Evolutionary conservation across 2,113 vertebrate genomes (phyloP), one percentile per base, ranked within the genome.

Genomic region (Meleagris gallopavo): DNA sequence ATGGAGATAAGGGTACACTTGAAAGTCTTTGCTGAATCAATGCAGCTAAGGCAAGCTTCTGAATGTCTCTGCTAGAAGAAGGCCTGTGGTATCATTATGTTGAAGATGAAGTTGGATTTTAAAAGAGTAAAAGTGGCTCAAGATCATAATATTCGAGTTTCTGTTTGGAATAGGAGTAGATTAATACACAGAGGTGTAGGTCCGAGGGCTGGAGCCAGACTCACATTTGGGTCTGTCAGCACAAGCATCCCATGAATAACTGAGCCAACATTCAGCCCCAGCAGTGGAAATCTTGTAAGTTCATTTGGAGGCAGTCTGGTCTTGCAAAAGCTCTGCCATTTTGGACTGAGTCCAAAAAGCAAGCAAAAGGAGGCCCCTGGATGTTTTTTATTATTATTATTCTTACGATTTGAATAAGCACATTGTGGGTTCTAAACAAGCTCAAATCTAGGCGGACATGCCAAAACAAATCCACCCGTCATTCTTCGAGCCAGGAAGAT

Each of bases 241-340:
- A 66, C 48, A 82, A 85, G 29, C 36, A 62, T 50, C 81, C 45
- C 22, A 10, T 8, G 45, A 83, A 50, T 18, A 79, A 70, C 54
- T 38, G 43, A 87, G 60, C 32, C 84, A 89, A 77, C 57, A 70
- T 34, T 62, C 55, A 91, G 54, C 24, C 58, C 54, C 40, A 79
- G 40, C 36, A 65, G 62, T 21, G 16, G 48, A 79, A 73, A 82
- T 61, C 57, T 19, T 84, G 2, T 54, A 65, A 89, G 11, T 82
- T 91, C 71, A 46, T 79, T 91, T 87, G 78, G 64, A 96, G 50
- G 48, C 62, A 87, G 71, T 60, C 50, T 89, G 75, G 84, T 82
- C 77, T 94, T 90, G 60, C 60, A 86, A 87, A 57, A 91, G 50
- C 52, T 77, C 76, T 92, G 79, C 64, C 84, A 80, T 86, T 94